Evolutionary conservation across 2,888 invertebrate species (phyloP).

Genomic region (Carabus problematicus): DNA sequence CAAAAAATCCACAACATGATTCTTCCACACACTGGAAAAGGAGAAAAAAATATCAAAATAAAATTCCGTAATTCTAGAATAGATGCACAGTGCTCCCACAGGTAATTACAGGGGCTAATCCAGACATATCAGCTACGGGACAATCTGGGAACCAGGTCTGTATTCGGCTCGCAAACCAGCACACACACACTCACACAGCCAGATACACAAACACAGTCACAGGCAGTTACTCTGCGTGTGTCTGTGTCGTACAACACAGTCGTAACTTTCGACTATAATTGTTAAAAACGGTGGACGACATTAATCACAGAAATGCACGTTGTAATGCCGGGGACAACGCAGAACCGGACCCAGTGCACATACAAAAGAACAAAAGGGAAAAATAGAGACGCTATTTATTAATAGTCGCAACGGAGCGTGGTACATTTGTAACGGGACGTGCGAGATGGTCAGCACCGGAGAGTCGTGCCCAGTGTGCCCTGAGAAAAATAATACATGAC

Average conservation of each 20-base stretch:
- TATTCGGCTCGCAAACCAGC: no score
- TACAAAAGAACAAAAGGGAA: slow-evolving; percentile 22
- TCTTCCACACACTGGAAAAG: no score
- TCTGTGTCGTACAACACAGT: not conserved
- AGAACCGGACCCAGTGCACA: slow-evolving; percentile 16
- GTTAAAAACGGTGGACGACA: slow-evolving; percentile 31
- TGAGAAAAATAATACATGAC: not conserved
- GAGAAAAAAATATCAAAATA: no score
- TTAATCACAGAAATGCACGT: slow-evolving; percentile 36
- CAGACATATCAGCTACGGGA: no score
- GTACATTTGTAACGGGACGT: slow-evolving; percentile 25
- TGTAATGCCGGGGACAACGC: slow-evolving; percentile 19
- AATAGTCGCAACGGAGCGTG: slow-evolving; percentile 29
- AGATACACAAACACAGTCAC: no score
- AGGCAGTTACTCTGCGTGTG: not conserved
- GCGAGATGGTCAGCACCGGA: slow-evolving; percentile 7
- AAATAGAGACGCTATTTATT: slow-evolving; percentile 36
- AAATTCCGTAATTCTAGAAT: no score
- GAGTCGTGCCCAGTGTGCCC: no score
- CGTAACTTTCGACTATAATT: slow-evolving; percentile 25
- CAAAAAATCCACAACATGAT: no score
- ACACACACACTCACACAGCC: no score
- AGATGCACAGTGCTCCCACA: no score
- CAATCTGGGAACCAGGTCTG: no score
- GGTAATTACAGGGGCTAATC: no score